Evolutionary conservation across 2,113 vertebrate genomes (phyloP).

Genomic region (Leiothrix lutea): DNA sequence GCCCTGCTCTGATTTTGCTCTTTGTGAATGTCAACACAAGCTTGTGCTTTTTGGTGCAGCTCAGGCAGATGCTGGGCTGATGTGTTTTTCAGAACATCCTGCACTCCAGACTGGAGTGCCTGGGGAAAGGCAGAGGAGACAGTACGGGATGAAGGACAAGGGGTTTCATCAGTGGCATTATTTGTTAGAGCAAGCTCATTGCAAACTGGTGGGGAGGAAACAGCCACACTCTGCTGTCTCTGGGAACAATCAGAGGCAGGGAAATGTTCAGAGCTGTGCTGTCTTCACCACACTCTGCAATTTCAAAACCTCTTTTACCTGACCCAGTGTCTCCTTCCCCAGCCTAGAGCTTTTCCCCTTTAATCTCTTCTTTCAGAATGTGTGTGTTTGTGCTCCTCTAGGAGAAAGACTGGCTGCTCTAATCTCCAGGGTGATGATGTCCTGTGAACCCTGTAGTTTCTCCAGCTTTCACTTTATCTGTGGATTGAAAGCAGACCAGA

Average conservation of each 20-base stretch:
- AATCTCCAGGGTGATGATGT: neutral
- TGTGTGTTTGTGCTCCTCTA: neutral
- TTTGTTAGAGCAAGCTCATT: accelerated
- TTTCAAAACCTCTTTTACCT: neutral
- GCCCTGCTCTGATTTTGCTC: neutral
- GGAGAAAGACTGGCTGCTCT: neutral
- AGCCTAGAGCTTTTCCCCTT: neutral
- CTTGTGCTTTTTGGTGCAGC: neutral
- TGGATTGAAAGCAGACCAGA: neutral
- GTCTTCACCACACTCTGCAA: neutral
- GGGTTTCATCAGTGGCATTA: neutral
- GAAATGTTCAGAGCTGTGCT: neutral
- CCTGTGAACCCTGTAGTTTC: neutral
- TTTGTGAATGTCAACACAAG: neutral
- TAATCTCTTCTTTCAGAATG: neutral
- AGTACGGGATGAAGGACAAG: neutral
- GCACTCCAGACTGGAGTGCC: neutral
- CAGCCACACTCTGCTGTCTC: accelerated
- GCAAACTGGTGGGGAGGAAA: accelerated
- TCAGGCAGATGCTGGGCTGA: neutral
- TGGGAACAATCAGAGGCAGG: neutral
- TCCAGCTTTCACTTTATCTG: neutral
- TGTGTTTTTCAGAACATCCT: neutral
- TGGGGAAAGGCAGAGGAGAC: neutral
- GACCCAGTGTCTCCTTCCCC: accelerated